Evolutionary conservation across 2,113 vertebrate genomes (phyloP).

Genomic region (Sterrhoptilus dennistouni): DNA sequence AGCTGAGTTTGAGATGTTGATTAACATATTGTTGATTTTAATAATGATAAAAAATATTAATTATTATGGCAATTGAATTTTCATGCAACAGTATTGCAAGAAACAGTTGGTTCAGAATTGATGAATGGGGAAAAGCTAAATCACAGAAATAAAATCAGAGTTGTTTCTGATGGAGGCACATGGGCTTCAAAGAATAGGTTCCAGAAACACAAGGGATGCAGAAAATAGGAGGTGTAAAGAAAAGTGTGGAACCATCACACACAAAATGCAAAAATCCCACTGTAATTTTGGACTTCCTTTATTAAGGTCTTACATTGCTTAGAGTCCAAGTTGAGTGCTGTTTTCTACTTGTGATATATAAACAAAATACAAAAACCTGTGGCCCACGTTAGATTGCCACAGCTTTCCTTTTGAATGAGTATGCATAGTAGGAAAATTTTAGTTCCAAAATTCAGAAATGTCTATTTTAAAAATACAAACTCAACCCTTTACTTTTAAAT

Average conservation of each 20-base stretch:
- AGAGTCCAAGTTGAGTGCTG: neutral
- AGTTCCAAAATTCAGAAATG: neutral
- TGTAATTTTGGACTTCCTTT: neutral
- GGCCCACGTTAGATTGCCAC: neutral
- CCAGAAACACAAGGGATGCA: neutral
- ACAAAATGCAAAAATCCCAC: neutral
- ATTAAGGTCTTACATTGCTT: neutral
- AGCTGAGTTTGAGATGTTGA: neutral
- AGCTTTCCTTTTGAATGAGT: neutral
- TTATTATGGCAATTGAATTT: neutral
- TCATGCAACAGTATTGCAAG: neutral
- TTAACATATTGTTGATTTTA: neutral
- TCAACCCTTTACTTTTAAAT: neutral
- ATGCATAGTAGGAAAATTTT: neutral
- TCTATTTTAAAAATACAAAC: neutral
- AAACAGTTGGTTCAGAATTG: neutral
- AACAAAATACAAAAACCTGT: neutral
- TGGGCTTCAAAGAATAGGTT: neutral
- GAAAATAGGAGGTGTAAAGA: neutral
- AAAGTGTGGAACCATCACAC: neutral
- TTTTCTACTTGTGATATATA: neutral
- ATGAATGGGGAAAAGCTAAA: neutral
- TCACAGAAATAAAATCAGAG: neutral
- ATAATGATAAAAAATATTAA: fast-evolving
- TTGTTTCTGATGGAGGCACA: neutral